Base-by-base conservation (phyloP, 2,888 invertebrate species). In the Heliconius hortense region DNA sequence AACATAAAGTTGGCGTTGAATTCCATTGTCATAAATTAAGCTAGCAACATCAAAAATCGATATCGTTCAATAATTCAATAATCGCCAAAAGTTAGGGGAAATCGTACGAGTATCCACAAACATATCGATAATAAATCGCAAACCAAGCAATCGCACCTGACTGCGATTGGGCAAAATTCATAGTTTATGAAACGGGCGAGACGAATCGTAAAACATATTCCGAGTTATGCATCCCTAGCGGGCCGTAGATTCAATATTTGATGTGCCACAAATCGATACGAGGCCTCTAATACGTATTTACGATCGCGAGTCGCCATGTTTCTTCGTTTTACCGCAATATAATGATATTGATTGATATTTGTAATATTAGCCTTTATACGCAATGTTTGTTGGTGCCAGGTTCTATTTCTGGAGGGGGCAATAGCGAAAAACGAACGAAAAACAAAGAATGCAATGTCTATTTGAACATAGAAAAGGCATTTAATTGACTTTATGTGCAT, bases 101-200 rank as follows among this genome's bases (percentile, higher is more conserved):
- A 86, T 81, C 79, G 77, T 79, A 78, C 79, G 66, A 24, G 24
- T 35, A 66, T 39, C 63, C 15, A 53, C 56, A 31, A 48, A 31
- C 15, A 69, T 53, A 83, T 83, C 80, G 86, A 88, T 88, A 88
- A 90, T 92, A 93, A 91, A 92, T 92, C 91, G 90, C 80, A 80
- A n/a, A 81, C 86, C 85, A 86, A 84, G 87, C 87, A 86, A 88
- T 90, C 88, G 89, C 91, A 92, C 91, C 92, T 91, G 91, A 89
- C 90, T 88, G 88, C 89, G 90, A 89, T 89, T 90, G 89, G 87
- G 84, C 81, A 85, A 88, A 66, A 91, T 92, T 89, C 90, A 90
- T 92, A 91, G 87, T 92, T 93, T 92, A 93, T 91, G 90, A 89
- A 87, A 82, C 82, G 81, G 81, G 78, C 77, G 73, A 82, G 77